Percentiles rank a stretch among this genome's conserved stretches.
phyloP scores from a whole-genome alignment of 2,113 vertebrate species.

The Mandrillus leucophaeus region DNA sequence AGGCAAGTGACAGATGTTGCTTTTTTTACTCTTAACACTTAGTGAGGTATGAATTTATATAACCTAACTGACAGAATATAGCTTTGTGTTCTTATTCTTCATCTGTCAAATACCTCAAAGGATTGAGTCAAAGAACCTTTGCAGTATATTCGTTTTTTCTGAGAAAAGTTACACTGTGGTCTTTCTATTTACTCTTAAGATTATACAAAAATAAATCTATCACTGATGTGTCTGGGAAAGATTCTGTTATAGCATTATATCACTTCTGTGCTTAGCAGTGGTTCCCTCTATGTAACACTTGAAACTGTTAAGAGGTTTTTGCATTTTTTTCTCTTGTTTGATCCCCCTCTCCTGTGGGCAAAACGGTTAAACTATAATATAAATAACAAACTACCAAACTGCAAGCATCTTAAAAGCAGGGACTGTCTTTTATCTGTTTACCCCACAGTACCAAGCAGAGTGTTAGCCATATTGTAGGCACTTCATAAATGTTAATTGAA shows the following conservation, averaged over 20 bases:
- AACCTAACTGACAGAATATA: background rate
- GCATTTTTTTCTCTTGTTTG: background rate
- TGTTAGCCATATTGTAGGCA: background rate
- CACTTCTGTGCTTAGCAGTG: background rate
- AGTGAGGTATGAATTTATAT: constrained; percentile 42
- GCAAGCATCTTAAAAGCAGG: constrained; percentile 39
- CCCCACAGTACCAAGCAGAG: background rate
- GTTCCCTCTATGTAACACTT: background rate
- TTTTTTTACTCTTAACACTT: constrained; percentile 15
- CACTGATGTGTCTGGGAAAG: background rate
- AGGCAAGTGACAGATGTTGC: constrained; percentile 82
- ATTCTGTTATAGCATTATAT: background rate
- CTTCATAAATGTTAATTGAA: constrained; percentile 10
- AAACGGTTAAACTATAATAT: background rate
- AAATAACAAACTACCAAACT: constrained; percentile 42
- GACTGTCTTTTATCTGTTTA: constrained; percentile 45
- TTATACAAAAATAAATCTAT: background rate
- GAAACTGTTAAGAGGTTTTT: constrained; percentile 39
- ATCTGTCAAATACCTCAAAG: background rate
- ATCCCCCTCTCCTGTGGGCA: background rate
- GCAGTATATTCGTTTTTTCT: background rate
- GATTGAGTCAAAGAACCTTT: background rate
- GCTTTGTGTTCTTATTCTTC: background rate
- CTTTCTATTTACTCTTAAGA: background rate
- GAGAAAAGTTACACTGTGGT: constrained; percentile 4